Conservation (phyloP, 2,113 vertebrate genomes). For the Triplophysa siluroides region DNA sequence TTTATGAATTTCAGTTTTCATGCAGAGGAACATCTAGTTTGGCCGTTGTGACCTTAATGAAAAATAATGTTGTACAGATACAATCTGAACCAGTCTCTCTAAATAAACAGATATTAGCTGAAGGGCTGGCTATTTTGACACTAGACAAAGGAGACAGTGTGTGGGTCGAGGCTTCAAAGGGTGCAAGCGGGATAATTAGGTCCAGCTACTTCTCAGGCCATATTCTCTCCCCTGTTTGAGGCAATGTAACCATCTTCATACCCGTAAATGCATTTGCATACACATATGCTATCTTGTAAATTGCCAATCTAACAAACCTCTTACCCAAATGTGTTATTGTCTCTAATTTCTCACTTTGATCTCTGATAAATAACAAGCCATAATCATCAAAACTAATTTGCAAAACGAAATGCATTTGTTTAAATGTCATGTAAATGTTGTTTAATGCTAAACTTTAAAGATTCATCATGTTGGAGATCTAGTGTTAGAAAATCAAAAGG, state of each 20-base stretch:
- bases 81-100: not conserved
- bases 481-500: no score
- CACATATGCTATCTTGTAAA: not conserved
- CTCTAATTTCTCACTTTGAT: no score
- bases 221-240: conserved; percentile 42
- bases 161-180: conserved; percentile 17
- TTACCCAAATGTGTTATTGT: no score
- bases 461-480: no score
- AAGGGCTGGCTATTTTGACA: conserved; percentile 33
- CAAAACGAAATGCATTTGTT: no score
- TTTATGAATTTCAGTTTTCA: conserved; percentile 58
- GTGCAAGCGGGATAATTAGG: conserved; percentile 29
- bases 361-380: no score
- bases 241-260: not conserved
- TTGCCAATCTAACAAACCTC: no score
- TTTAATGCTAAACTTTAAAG: no score
- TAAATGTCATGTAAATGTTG: no score
- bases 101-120: not conserved
- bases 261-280: not conserved
- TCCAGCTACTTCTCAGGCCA: conserved; percentile 54
- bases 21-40: conserved; percentile 17
- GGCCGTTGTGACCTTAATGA: conserved; percentile 35
- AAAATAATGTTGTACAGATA: not conserved
- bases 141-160: conserved; percentile 43
- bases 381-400: no score